These are phyloP conservation scores for Lagria hirta DNA, from an alignment of 2,888 invertebrate genomes.

Conservation along the genomic window DNA sequence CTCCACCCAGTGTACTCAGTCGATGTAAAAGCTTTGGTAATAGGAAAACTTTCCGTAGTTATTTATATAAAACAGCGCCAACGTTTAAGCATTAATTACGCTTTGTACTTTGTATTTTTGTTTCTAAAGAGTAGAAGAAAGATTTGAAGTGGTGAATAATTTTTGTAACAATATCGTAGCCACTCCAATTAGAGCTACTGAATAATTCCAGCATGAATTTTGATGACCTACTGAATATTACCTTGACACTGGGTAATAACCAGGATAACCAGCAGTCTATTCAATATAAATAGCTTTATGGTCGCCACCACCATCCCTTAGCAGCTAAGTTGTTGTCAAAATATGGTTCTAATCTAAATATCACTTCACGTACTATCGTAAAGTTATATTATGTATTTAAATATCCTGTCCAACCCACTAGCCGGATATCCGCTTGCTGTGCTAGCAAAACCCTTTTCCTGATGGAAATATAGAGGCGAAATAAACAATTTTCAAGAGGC, in stretches of 20 bases:
- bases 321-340: slow-evolving; percentile 17
- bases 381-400: slow-evolving; percentile 21
- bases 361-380: slow-evolving; percentile 17
- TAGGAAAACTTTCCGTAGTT: no score
- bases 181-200: no score
- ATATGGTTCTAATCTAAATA: slow-evolving; percentile 19
- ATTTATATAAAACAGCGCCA: no score
- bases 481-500: slow-evolving; percentile 13
- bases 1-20: no score
- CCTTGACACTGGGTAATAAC: slow-evolving; percentile 7
- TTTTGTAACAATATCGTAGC: no score
- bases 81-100: no score
- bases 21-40: no score
- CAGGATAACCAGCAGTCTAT: slow-evolving; percentile 11
- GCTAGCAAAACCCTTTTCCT: slow-evolving; percentile 2
- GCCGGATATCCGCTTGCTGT: slow-evolving; percentile 8
- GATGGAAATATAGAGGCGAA: slow-evolving; percentile 3
- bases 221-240: slow-evolving; percentile 11
- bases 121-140: no score
- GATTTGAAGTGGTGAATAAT: no score
- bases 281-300: slow-evolving; percentile 11
- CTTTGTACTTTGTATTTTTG: no score
- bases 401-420: slow-evolving; percentile 14
- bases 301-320: no score
- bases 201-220: no score